Evolutionary conservation across 1,140 invertebrate genomes (phyloP).

Genomic region (Mercenaria mercenaria): DNA sequence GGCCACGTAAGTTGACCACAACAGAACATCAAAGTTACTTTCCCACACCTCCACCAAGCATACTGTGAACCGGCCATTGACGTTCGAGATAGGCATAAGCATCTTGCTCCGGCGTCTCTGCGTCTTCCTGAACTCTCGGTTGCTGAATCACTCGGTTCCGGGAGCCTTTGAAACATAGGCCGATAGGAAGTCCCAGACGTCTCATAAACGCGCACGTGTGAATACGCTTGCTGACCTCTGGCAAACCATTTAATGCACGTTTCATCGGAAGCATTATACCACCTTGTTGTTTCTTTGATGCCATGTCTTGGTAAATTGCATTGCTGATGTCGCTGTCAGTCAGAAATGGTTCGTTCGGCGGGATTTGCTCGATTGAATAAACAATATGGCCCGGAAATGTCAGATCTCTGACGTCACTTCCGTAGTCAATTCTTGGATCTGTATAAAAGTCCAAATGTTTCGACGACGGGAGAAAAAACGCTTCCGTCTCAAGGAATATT

Average conservation of each 20-base stretch:
- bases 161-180: slow-evolving; percentile 20
- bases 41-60: slow-evolving; percentile 38
- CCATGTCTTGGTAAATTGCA: neutral
- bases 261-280: neutral
- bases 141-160: neutral
- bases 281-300: neutral
- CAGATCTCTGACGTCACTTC: neutral
- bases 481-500: neutral
- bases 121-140: neutral
- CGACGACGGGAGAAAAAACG: neutral
- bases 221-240: slow-evolving; percentile 3
- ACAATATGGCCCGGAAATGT: neutral
- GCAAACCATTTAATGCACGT: neutral
- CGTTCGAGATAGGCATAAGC: slow-evolving; percentile 34
- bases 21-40: too few species aligned
- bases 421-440: neutral
- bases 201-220: slow-evolving; percentile 58
- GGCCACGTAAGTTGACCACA: too few species aligned
- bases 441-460: neutral
- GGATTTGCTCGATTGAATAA: neutral
- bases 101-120: neutral
- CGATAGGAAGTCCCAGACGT: slow-evolving; percentile 41
- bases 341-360: neutral
- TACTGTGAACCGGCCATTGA: slow-evolving; percentile 31
- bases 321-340: neutral